Percentiles rank a stretch among this genome's conserved stretches.
Conservation (phyloP, 2,113 vertebrate species). For the Prolemur simus region DNA sequence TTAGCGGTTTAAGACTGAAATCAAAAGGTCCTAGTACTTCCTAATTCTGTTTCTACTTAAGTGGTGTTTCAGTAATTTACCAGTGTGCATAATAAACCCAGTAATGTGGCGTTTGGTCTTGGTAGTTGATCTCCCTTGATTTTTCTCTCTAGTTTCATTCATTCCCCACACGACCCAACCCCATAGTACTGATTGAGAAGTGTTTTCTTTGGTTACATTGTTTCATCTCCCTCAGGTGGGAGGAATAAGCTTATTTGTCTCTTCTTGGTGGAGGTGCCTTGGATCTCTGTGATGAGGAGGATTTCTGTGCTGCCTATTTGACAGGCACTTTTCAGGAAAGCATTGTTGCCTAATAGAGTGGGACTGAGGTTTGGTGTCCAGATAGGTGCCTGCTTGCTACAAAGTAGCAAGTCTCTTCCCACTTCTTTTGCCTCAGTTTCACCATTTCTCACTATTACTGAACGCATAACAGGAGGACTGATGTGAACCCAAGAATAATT, state of each 20-base stretch:
- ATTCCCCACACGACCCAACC: neutral
- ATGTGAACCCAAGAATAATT: neutral
- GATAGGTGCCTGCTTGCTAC: neutral
- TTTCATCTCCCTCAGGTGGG: neutral
- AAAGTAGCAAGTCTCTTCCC: conserved; percentile 42
- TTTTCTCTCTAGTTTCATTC: conserved; percentile 10
- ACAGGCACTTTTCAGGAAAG: conserved; percentile 23
- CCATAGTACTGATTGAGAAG: neutral
- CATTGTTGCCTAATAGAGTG: neutral
- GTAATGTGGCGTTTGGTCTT: neutral
- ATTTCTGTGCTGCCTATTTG: conserved; percentile 8
- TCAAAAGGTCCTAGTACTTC: neutral
- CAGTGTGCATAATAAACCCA: neutral
- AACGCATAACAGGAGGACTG: neutral
- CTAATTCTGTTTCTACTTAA: conserved; percentile 33
- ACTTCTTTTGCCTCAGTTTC: conserved; percentile 31
- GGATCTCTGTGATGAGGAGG: neutral
- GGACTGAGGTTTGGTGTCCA: neutral
- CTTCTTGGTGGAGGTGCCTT: neutral
- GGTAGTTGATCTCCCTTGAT: conserved; percentile 5
- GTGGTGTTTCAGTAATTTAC: conserved; percentile 28
- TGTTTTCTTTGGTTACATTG: conserved; percentile 28
- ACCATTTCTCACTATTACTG: conserved; percentile 23
- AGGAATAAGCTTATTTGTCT: conserved; percentile 13
- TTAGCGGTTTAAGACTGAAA: conserved; percentile 41